Evolutionary conservation across 2,797 vertebrate genomes (phyloP).

Genomic region (Enteromius unitaeniatus): DNA sequence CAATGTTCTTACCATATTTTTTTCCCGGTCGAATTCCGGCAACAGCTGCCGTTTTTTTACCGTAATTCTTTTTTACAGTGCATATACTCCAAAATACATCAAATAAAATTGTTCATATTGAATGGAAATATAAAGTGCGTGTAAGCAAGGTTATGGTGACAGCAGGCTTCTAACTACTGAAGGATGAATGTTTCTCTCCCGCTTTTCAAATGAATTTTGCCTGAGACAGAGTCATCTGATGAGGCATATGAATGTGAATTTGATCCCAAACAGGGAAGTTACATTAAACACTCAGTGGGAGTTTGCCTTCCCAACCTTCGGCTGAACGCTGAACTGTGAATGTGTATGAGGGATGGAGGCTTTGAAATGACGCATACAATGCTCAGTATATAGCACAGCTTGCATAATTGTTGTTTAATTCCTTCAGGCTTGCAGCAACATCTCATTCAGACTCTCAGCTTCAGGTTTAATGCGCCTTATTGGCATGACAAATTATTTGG

Average conservation of each 20-base stretch:
- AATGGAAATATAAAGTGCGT: neutral
- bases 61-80: too few relatives aligned
- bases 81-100: neutral
- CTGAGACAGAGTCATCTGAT: conserved; percentile 50
- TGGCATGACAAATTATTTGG: conserved; percentile 18
- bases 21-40: too few relatives aligned
- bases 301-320: conserved; percentile 29
- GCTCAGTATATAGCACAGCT: conserved; percentile 15
- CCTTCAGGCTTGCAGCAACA: neutral
- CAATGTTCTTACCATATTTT: too few relatives aligned
- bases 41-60: too few relatives aligned
- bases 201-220: conserved; percentile 38
- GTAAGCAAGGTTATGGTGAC: conserved; percentile 21
- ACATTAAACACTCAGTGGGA: conserved; percentile 59
- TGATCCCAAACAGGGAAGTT: conserved; percentile 46
- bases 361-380: conserved; percentile 14
- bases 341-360: conserved; percentile 24
- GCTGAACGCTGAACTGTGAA: conserved; percentile 31
- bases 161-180: conserved; percentile 54
- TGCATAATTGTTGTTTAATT: conserved; percentile 34
- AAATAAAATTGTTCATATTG: neutral
- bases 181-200: conserved; percentile 44
- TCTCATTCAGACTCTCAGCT: conserved; percentile 18
- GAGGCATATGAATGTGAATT: conserved; percentile 44
- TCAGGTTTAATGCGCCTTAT: neutral